A percentile compares a stretch with the other conserved stretches of the same genome.
Evolutionary conservation across 2,888 invertebrate genomes (phyloP).

Genomic region (Maniola hyperantus): DNA sequence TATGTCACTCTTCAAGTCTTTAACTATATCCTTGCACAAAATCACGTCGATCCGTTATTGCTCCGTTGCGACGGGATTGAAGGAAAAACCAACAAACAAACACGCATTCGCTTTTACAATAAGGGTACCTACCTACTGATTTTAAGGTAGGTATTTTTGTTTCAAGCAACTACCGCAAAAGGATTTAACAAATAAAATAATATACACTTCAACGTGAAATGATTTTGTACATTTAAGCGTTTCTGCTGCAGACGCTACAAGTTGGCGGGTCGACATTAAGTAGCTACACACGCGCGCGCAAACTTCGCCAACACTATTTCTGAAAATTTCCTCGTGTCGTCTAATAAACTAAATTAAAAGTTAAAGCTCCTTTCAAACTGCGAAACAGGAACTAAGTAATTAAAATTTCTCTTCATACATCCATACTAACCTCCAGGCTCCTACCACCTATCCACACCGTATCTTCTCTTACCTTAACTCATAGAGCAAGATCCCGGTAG

Average conservation of each 20-base stretch:
- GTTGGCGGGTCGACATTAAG: constrained; percentile 40
- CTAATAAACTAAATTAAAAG: constrained; percentile 41
- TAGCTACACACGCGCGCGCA: constrained; percentile 38
- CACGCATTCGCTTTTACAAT: too few relatives aligned
- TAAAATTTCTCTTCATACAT: constrained; percentile 25
- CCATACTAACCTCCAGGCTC: too few relatives aligned
- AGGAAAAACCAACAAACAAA: too few relatives aligned
- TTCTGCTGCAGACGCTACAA: constrained; percentile 32
- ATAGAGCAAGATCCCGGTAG: too few relatives aligned
- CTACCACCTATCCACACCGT: too few relatives aligned
- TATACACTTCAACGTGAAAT: constrained; percentile 18
- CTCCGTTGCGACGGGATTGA: too few relatives aligned
- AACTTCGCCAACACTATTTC: constrained; percentile 41
- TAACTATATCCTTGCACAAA: too few relatives aligned
- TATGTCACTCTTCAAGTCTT: too few relatives aligned
- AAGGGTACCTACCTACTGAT: too few relatives aligned
- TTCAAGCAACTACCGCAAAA: constrained; percentile 1
- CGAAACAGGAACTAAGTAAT: constrained; percentile 36
- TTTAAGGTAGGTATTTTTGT: not conserved
- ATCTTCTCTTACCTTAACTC: too few relatives aligned
- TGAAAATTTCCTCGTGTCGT: constrained; percentile 40
- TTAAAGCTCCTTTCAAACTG: constrained; percentile 36
- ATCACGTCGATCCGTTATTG: too few relatives aligned
- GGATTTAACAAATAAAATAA: constrained; percentile 5
- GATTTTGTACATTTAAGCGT: constrained; percentile 20